Conservation (phyloP, 2,888 invertebrate species). For the Ornithoptera alexandrae region DNA sequence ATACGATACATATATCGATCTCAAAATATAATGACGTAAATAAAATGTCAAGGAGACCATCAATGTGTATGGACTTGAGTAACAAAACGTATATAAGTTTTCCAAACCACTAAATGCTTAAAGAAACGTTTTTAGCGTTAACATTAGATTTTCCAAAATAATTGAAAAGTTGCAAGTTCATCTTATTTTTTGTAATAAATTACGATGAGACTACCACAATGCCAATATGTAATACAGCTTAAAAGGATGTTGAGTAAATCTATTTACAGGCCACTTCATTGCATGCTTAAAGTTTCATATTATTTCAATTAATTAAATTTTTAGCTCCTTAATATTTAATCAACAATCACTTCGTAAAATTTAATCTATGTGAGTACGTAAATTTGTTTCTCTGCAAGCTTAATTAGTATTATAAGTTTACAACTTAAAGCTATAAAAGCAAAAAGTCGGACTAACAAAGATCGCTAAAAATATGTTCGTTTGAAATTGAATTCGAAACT, state of each 20-base stretch:
- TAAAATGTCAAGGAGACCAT: background rate
- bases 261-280: no score
- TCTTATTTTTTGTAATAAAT: no score
- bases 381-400: background rate
- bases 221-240: no score
- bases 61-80: background rate
- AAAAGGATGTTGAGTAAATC: no score
- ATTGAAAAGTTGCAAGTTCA: background rate
- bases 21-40: background rate
- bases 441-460: conserved; percentile 3
- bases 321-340: background rate
- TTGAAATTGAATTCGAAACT: conserved; percentile 16
- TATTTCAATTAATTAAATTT: no score
- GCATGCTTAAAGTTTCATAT: no score
- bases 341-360: background rate
- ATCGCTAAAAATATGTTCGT: conserved; percentile 5
- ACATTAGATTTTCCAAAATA: background rate
- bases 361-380: background rate
- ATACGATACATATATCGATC: background rate
- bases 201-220: no score
- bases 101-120: background rate
- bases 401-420: background rate
- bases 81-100: background rate
- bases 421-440: background rate
- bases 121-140: background rate